Evolutionary conservation across 2,888 invertebrate species (phyloP).

Genomic region (Drosophila hamatofila): DNA sequence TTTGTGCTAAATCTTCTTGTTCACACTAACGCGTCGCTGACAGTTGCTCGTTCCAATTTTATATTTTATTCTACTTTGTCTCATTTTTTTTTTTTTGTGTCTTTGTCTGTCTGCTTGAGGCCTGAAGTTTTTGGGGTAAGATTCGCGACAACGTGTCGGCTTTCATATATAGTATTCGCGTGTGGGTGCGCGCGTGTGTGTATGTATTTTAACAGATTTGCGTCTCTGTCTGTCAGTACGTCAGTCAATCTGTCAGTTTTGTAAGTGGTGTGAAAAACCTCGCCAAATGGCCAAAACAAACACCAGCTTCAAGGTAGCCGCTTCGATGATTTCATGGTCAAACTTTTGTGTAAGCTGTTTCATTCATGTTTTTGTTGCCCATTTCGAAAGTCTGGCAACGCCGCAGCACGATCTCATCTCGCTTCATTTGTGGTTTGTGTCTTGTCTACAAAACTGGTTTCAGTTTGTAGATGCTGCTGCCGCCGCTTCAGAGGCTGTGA

Average conservation of each 20-base stretch:
- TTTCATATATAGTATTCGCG: slow-evolving; percentile 8
- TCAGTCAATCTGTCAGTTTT: slow-evolving; percentile 36
- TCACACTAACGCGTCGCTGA: slow-evolving; percentile 76
- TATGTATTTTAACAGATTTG: slow-evolving; percentile 55
- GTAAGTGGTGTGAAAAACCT: slow-evolving; percentile 69
- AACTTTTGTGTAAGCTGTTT: slow-evolving; percentile 38
- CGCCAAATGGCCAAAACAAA: slow-evolving; percentile 73
- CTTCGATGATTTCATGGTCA: slow-evolving; percentile 60
- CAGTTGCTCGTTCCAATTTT: slow-evolving; percentile 69
- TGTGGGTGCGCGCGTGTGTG: not conserved
- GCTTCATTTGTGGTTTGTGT: slow-evolving; percentile 56
- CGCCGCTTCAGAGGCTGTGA: slow-evolving; percentile 27
- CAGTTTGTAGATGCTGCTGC: slow-evolving; percentile 29
- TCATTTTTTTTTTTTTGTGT: slow-evolving; percentile 11
- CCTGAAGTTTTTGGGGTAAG: slow-evolving; percentile 32
- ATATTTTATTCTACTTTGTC: slow-evolving; percentile 38
- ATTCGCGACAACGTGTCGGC: slow-evolving; percentile 27
- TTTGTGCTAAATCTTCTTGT: slow-evolving; percentile 76
- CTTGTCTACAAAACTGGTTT: slow-evolving; percentile 73
- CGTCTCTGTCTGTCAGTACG: slow-evolving; percentile 41
- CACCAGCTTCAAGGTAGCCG: slow-evolving; percentile 61
- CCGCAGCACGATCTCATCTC: slow-evolving; percentile 9
- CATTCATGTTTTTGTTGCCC: slow-evolving; percentile 45
- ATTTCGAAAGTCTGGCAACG: slow-evolving; percentile 62
- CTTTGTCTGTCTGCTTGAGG: slow-evolving; percentile 32